Base-by-base conservation (phyloP, 2,888 invertebrate genomes). In the Branchellion lobata region DNA sequence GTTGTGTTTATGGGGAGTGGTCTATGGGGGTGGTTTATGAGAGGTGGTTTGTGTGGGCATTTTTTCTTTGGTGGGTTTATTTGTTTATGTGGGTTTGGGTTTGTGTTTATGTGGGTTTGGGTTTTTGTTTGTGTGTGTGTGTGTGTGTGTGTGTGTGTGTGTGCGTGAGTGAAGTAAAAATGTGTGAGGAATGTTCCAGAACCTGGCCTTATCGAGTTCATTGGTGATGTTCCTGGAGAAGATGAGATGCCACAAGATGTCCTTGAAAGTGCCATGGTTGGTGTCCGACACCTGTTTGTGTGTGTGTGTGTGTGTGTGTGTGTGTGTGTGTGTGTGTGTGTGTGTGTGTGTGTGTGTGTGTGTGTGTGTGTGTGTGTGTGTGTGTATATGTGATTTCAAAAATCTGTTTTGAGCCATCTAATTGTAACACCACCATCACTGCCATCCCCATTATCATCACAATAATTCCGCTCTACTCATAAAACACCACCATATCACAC, bases 121-220 rank as follows among this genome's bases (percentile, higher is more conserved):
- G 47, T 47, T 47, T 18, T 18, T 47, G 18, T 47, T 8, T 47
- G 8, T 18, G 18, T 47, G 8, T 47, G 8, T 47, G 8, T 47
- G 47, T 18, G 18, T 14, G 18, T 47, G 18, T 14, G 47, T 47
- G 47, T 18, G 47, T 18, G 47, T 47, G 11, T 47, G 47, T 47
- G 18, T 47, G 47, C 18, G 18, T 47, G 11, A 47, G 27, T 8
- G 8, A 68, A 11, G 14, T 8, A 68, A 29, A 68, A 11, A 68
- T 11, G n/a, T 14, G n/a, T 18, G 57, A n/a, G 75, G 14, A 5
- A 72, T 21, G n/a, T 11, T 11, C 11, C 8, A 18, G 24, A 82
- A 87, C 86, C 87, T 86, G 82, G 86, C 87, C 84, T 87, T 87
- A 81, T 87, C 87, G 36, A 87, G 84, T 81, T 87, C 87, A 84